A percentile compares a stretch with the other conserved stretches of the same genome.
phyloP scores from a whole-genome alignment of 2,113 vertebrate genomes.

The Oreochromis niloticus region DNA sequence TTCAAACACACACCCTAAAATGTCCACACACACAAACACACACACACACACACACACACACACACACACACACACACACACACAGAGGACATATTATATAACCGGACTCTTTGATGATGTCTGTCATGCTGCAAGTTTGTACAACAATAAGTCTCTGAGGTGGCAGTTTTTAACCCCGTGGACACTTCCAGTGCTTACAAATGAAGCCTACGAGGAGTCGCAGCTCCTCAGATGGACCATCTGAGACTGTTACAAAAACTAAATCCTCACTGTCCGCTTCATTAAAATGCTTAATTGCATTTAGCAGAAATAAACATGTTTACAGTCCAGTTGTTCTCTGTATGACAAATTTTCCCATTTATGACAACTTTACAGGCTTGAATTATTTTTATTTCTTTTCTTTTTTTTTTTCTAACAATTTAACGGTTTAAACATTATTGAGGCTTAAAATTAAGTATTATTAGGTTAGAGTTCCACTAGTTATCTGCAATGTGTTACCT shows the following conservation, averaged over 20 bases:
- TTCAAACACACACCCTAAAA: neutral
- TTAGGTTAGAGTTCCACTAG: neutral
- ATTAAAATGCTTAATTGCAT: neutral
- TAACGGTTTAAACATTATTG: neutral
- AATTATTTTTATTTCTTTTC: neutral
- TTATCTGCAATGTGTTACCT: neutral
- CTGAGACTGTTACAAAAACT: neutral
- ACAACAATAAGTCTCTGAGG: neutral
- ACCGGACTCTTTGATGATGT: neutral
- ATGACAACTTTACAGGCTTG: neutral
- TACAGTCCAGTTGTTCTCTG: neutral
- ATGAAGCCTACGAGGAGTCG: neutral
- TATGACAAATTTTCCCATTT: neutral
- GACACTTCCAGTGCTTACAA: neutral
- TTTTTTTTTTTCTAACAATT: neutral
- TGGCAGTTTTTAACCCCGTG: neutral
- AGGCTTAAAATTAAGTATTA: neutral
- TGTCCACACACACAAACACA: neutral
- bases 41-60: neutral
- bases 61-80: neutral
- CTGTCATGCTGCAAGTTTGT: neutral
- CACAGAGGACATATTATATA: neutral
- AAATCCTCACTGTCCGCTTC: accelerated
- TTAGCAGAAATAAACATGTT: neutral
- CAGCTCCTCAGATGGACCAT: neutral